Evolutionary conservation across 1,140 invertebrate genomes (phyloP), one percentile per base, ranked within the genome.

Genomic region (Orius insidiosus): DNA sequence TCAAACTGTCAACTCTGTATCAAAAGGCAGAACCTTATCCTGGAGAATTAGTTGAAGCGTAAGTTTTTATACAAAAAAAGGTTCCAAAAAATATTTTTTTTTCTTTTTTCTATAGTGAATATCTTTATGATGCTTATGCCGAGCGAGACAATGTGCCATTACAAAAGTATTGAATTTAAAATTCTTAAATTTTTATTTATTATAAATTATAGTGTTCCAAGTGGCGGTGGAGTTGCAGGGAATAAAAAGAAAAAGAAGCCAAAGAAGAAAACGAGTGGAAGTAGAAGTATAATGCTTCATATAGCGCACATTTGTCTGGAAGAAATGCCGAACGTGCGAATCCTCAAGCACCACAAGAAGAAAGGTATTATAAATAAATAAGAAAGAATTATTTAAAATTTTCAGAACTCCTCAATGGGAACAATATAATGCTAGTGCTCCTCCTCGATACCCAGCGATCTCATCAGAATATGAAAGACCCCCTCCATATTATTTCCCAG

Each of bases 131-230:
- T 68, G 82, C 81, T 60, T 86, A 85, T 71, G 81, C 79, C 62
- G 83, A 87, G 69, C 78, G 83, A 68, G 85, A 88, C 74, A 86
- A 85, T 73, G 82, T 87, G 68, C 85, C 83, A 67, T 73, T 87
- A n/a, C n/a, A 83, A 69, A 83, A 83, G 84, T 87, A 36, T n/a
- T 42, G 19, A 39, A 30, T n/a, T n/a, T n/a, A n/a, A n/a, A n/a
- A n/a, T n/a, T n/a, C n/a, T n/a, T n/a, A n/a, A 4, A 34, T 32
- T 34, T 24, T 38, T 44, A 13, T 32, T 24, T 31, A 14, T 44
- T 34, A 42, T 4, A 24, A 24, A 24, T 40, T 40, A 6, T 13
- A 10, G 38, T 9, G n/a, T 36, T 40, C 13, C 13, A 10, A 40
- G 13, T 18, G 38, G 38, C 8, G 41, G n/a, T 30, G 41, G 24